Percentiles rank a stretch among this genome's conserved stretches.
These are phyloP conservation scores for Percopsis transmontana DNA, from an alignment of 2,113 vertebrate species.

Conservation along the genomic window DNA sequence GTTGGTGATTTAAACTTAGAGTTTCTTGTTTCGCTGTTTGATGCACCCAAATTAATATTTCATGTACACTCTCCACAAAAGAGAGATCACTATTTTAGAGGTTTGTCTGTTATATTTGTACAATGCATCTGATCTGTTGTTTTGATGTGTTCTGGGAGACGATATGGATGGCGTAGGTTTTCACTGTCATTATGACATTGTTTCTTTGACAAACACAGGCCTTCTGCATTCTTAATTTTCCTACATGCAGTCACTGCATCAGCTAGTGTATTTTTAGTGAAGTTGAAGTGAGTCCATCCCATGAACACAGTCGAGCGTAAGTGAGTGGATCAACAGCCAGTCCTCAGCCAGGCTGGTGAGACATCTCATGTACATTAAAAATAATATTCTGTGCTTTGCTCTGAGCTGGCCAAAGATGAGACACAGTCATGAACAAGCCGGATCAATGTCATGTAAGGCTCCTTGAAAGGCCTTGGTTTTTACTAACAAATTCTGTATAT, in stretches of 20 bases:
- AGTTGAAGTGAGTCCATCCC: conserved; percentile 33
- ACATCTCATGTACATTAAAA: background rate
- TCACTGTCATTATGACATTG: background rate
- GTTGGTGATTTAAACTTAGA: too few relatives aligned
- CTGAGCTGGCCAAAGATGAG: conserved; percentile 40
- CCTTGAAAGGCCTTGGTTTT: conserved; percentile 41
- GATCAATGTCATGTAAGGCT: conserved; percentile 31
- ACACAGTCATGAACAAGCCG: conserved; percentile 20
- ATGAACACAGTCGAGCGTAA: conserved; percentile 35
- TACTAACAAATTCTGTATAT: conserved; percentile 50
- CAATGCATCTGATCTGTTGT: conserved; percentile 40
- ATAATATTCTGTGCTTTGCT: conserved; percentile 15
- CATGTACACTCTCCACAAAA: conserved; percentile 79
- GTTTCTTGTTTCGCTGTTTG: too few relatives aligned
- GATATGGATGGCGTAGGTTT: background rate
- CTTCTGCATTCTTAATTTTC: conserved; percentile 7
- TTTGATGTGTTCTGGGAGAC: conserved; percentile 28
- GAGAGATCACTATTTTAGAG: conserved; percentile 84
- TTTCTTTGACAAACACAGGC: conserved; percentile 8
- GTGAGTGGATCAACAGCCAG: conserved; percentile 31
- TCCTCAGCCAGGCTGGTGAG: conserved; percentile 39
- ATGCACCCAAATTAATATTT: too few relatives aligned
- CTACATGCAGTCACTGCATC: conserved; percentile 33
- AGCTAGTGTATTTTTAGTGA: conserved; percentile 37
- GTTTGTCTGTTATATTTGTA: conserved; percentile 76